phyloP scores from a whole-genome alignment of 2,113 vertebrate genomes.

The Tychaedon coryphoeus region DNA sequence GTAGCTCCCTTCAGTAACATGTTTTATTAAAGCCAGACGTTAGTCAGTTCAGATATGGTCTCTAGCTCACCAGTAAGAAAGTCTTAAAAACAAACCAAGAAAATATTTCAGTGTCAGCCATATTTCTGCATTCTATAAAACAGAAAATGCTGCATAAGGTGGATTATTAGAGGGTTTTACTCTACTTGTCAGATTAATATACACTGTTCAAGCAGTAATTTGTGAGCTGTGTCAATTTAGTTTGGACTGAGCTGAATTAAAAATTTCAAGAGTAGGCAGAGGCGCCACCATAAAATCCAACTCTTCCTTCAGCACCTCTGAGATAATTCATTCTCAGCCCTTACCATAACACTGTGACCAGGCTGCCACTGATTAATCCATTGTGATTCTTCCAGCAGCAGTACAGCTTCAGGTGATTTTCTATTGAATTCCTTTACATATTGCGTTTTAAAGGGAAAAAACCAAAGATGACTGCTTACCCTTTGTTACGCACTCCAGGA shows the following conservation, averaged over 20 bases:
- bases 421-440: background rate
- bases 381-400: background rate
- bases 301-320: background rate
- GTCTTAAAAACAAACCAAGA: background rate
- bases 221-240: background rate
- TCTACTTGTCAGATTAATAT: background rate
- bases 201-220: background rate
- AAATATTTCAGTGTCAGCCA: background rate
- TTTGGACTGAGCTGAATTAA: background rate
- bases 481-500: background rate
- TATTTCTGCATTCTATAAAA: background rate
- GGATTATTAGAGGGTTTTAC: background rate
- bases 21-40: background rate
- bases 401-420: background rate
- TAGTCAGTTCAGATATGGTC: background rate
- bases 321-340: background rate
- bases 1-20: background rate
- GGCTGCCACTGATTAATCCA: background rate
- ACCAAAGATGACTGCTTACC: background rate
- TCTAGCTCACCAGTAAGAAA: background rate
- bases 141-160: background rate
- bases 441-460: background rate
- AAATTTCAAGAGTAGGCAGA: background rate
- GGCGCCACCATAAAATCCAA: background rate
- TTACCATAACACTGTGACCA: background rate